Evolutionary conservation across 2,888 invertebrate species (phyloP).

Genomic region (Xestoiulus laeticollis): DNA sequence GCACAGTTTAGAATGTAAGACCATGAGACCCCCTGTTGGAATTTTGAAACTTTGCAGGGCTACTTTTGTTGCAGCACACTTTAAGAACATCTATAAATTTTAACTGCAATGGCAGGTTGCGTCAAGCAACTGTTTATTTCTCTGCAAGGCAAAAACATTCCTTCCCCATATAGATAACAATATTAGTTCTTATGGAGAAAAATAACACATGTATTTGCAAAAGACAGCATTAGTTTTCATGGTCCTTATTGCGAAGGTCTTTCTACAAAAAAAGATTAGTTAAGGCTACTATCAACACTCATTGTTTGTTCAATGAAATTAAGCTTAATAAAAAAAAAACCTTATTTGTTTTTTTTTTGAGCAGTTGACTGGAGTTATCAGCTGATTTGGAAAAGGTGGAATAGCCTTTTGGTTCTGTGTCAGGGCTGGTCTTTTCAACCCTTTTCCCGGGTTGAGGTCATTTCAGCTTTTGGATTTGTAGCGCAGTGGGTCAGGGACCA

Average conservation of each 20-base stretch:
- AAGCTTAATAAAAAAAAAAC: too few relatives aligned
- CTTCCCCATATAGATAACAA: too few relatives aligned
- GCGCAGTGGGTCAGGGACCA: constrained; percentile 19
- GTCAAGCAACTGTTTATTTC: too few relatives aligned
- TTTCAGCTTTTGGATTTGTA: background rate
- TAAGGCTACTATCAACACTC: background rate
- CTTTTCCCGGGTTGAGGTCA: background rate
- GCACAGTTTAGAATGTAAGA: background rate
- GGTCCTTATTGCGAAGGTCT: background rate
- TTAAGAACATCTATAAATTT: background rate
- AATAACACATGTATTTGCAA: too few relatives aligned
- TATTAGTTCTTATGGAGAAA: too few relatives aligned
- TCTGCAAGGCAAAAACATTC: too few relatives aligned
- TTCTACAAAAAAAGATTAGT: too few relatives aligned
- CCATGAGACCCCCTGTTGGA: background rate
- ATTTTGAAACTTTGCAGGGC: background rate
- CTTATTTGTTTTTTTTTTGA: background rate
- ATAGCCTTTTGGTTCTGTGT: background rate
- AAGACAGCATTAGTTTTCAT: too few relatives aligned
- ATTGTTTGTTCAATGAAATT: background rate
- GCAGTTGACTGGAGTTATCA: background rate
- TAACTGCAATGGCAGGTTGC: background rate
- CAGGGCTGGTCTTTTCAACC: constrained; percentile 12
- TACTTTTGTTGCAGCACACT: background rate
- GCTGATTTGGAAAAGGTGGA: background rate